These are phyloP conservation scores for Noturus placidus DNA, from an alignment of 2,113 vertebrate species.

Conservation along the genomic window DNA sequence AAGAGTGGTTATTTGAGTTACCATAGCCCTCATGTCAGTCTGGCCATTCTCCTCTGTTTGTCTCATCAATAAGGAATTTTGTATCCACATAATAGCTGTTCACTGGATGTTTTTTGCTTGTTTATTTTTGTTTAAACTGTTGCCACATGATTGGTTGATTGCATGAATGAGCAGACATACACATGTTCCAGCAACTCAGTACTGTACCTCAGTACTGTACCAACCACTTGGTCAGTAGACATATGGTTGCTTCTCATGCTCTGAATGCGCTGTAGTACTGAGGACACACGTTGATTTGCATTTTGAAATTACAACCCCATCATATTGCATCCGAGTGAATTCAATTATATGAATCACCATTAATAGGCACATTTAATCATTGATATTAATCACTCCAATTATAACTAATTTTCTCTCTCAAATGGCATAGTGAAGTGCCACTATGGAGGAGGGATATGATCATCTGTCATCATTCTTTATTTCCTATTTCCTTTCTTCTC, in stretches of 20 bases:
- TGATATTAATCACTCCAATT: constrained; percentile 69
- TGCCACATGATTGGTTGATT: neutral
- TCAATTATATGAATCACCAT: constrained; percentile 69
- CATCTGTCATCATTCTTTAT: constrained; percentile 62
- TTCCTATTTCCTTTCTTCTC: constrained; percentile 1
- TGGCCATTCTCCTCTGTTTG: neutral
- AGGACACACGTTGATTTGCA: constrained; percentile 57
- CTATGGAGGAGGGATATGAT: constrained; percentile 56
- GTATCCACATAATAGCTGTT: neutral
- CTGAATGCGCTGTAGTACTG: neutral
- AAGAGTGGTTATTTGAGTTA: neutral
- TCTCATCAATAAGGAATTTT: neutral
- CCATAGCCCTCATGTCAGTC: neutral
- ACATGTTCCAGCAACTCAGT: neutral
- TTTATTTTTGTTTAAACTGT: neutral
- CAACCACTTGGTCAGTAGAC: neutral
- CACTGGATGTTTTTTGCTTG: neutral
- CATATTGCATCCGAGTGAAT: constrained; percentile 63
- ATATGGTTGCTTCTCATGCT: neutral
- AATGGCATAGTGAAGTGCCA: constrained; percentile 41
- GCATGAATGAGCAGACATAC: neutral
- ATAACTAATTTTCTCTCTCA: constrained; percentile 64
- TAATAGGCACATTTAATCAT: constrained; percentile 69
- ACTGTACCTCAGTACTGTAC: neutral
- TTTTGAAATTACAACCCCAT: constrained; percentile 56